Conservation (phyloP, 2,888 invertebrate genomes). For the Agrotis puta region DNA sequence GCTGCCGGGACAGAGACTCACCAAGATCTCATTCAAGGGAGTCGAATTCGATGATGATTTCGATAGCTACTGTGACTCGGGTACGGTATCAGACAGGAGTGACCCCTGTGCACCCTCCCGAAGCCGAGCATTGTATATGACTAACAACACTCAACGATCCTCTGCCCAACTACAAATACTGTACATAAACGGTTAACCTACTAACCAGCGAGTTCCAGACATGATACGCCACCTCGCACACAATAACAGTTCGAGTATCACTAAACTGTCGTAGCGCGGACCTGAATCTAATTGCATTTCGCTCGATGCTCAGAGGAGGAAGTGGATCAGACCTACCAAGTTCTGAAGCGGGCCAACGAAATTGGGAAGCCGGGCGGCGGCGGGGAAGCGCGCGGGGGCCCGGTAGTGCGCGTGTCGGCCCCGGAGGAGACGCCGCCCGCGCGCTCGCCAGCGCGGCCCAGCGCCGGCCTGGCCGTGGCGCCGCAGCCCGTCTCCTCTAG, state of each 20-base stretch:
- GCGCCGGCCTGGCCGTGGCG: constrained; percentile 92
- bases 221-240: constrained; percentile 62
- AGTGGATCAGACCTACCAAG: constrained; percentile 98
- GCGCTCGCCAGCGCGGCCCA: constrained; percentile 87
- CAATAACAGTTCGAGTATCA: constrained; percentile 61
- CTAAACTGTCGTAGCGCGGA: constrained; percentile 69
- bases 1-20: constrained; percentile 90
- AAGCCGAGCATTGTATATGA: constrained; percentile 78
- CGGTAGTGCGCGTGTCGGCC: constrained; percentile 87
- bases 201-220: constrained; percentile 72
- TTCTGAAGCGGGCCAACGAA: constrained; percentile 98
- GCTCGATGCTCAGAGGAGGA: constrained; percentile 92
- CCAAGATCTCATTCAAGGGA: constrained; percentile 89
- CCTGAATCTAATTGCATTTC: constrained; percentile 83
- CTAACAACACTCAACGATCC: constrained; percentile 73
- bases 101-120: constrained; percentile 82
- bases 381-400: constrained; percentile 89
- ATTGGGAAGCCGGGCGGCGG: constrained; percentile 92
- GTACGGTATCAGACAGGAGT: constrained; percentile 87
- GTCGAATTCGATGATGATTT: constrained; percentile 89
- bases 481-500: constrained; percentile 93
- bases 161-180: constrained; percentile 67
- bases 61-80: constrained; percentile 88
- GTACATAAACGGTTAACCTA: constrained; percentile 73
- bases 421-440: constrained; percentile 82